Evolutionary conservation across 2,888 invertebrate species (phyloP).

Genomic region (Gari tellinella): DNA sequence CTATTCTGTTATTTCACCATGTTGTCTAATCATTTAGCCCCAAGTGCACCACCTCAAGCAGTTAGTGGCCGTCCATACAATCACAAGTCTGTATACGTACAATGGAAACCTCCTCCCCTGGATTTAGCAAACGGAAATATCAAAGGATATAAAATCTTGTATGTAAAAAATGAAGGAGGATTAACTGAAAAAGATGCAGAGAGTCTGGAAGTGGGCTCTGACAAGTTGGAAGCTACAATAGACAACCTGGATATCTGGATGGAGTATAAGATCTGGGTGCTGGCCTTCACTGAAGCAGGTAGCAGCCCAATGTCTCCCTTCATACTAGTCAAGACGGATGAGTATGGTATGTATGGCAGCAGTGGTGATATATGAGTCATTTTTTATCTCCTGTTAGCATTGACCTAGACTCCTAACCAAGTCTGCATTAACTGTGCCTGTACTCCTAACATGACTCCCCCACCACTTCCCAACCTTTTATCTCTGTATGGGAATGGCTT

Average conservation of each 20-base stretch:
- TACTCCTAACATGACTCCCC: too few relatives aligned
- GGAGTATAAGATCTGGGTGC: slow-evolving; percentile 97
- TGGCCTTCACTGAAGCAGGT: slow-evolving; percentile 98
- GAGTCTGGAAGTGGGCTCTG: slow-evolving; percentile 76
- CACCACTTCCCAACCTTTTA: too few relatives aligned
- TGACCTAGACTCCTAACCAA: slow-evolving; percentile 10
- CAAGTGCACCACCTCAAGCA: slow-evolving; percentile 98
- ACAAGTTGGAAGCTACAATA: slow-evolving; percentile 87
- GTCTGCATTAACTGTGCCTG: background rate
- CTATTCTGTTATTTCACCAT: slow-evolving; percentile 66
- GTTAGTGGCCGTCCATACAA: slow-evolving; percentile 93
- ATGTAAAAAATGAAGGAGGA: slow-evolving; percentile 85
- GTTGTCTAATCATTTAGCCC: slow-evolving; percentile 88
- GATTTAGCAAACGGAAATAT: slow-evolving; percentile 93
- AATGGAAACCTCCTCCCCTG: slow-evolving; percentile 96
- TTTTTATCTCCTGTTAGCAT: background rate
- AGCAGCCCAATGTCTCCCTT: slow-evolving; percentile 97
- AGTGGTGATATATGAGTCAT: slow-evolving; percentile 24
- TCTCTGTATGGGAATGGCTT: too few relatives aligned
- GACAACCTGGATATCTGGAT: slow-evolving; percentile 97
- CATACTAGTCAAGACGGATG: slow-evolving; percentile 96
- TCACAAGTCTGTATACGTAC: slow-evolving; percentile 94
- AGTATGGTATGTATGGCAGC: slow-evolving; percentile 94
- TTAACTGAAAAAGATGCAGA: slow-evolving; percentile 87
- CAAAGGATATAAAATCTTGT: slow-evolving; percentile 79